These are phyloP conservation scores for Alloplasta piceator DNA, from an alignment of 2,888 invertebrate species.

Conservation along the genomic window DNA sequence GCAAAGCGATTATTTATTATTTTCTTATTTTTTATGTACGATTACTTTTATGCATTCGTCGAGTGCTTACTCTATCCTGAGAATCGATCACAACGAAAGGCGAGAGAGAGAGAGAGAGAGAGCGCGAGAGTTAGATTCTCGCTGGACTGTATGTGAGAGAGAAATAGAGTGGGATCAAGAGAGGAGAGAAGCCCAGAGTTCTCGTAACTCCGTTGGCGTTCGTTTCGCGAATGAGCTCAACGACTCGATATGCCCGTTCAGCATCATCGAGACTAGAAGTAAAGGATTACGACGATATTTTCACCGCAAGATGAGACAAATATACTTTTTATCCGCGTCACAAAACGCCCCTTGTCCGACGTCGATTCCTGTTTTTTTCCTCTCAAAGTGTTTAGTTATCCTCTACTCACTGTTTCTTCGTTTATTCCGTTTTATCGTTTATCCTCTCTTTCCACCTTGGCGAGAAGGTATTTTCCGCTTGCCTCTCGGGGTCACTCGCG, in stretches of 20 bases:
- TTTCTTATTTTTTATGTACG: too few relatives aligned
- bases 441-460: conserved; percentile 13
- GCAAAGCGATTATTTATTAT: too few relatives aligned
- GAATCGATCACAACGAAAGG: background rate
- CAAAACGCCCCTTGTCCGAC: background rate
- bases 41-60: too few relatives aligned
- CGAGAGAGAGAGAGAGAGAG: conserved; percentile 10
- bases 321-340: background rate
- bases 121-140: background rate
- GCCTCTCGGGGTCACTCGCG: conserved; percentile 35
- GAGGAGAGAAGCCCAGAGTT: conserved; percentile 47
- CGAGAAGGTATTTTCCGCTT: conserved; percentile 23
- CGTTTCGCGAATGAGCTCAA: conserved; percentile 1
- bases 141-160: conserved; percentile 30
- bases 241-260: background rate
- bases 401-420: conserved; percentile 42
- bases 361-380: background rate
- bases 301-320: too few relatives aligned
- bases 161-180: conserved; percentile 57
- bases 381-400: background rate
- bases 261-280: background rate
- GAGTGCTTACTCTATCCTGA: too few relatives aligned
- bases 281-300: too few relatives aligned
- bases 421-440: conserved; percentile 10
- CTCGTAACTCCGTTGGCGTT: conserved; percentile 29